Conservation (phyloP, 1,140 invertebrate species). For the Hycleus phaleratus region DNA sequence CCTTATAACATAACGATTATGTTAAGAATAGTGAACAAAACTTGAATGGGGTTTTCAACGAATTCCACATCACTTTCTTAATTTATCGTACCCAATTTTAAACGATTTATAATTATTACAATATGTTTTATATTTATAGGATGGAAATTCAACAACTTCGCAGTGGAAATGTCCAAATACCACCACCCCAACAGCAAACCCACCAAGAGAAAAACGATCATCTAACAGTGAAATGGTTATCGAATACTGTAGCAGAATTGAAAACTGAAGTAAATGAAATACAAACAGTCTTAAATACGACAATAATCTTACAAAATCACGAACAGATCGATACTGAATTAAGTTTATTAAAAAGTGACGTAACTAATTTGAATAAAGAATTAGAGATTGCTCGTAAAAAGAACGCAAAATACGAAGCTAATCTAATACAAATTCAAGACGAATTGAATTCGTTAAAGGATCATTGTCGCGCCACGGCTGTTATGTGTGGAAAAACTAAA, state of each 20-base stretch:
- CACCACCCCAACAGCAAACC: constrained; percentile 3
- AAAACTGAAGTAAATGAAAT: constrained; percentile 40
- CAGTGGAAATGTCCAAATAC: constrained; percentile 17
- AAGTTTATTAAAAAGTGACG: constrained; percentile 35
- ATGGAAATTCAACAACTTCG: constrained; percentile 33
- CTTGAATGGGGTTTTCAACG: too few species aligned
- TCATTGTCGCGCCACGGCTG: constrained; percentile 30
- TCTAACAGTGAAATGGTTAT: constrained; percentile 42
- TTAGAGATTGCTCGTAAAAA: constrained; percentile 30
- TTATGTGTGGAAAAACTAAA: constrained; percentile 34
- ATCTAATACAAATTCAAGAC: constrained; percentile 29
- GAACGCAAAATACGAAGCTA: constrained; percentile 34
- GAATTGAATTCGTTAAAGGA: constrained; percentile 34
- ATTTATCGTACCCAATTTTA: too few species aligned
- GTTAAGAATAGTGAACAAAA: too few species aligned
- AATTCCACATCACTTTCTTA: too few species aligned
- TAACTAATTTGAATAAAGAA: constrained; percentile 35
- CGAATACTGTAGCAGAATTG: constrained; percentile 37
- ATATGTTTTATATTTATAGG: constrained; percentile 25
- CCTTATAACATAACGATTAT: too few species aligned
- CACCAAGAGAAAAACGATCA: constrained; percentile 41
- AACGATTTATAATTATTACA: too few species aligned
- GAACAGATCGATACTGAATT: constrained; percentile 34
- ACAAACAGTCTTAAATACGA: constrained; percentile 37
- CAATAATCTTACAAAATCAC: constrained; percentile 33